Base-by-base conservation (phyloP, 2,797 vertebrate species). In the Ficedula albicollis region DNA sequence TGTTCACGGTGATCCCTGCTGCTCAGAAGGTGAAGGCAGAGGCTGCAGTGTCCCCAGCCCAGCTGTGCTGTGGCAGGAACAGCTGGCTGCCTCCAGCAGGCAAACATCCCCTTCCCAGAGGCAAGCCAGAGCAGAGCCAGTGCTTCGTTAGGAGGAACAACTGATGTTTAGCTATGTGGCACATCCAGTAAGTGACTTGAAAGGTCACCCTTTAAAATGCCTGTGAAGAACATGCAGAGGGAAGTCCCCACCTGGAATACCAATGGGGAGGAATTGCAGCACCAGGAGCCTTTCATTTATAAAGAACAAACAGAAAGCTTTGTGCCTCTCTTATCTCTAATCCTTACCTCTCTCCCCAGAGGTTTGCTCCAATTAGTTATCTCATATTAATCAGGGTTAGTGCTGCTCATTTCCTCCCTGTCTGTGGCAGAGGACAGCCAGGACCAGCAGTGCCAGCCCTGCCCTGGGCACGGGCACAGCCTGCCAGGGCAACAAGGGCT, bases 251-350 rank as follows among this genome's bases (percentile, higher is more conserved):
- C 73, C 73, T 72, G 87, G 87, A 84, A 96, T 88, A 84, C 79
- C 91, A 96, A 95, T 83, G 52, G 89, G 95, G 51, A 92, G 87
- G 87, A 86, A 95, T 82, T 93, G 49, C 96, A 96, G 91, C 43
- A 15, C 46, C 36, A 73, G 69, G 68, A 95, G 76, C 27, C 89
- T 94, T 95, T 85, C 92, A 85, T 96, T 96, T 86, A 46, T 66
- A 76, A 48, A 96, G 92, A 97, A 84, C 95, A 98, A 97, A 98
- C 93, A 96, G 89, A 96, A 87, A 77, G 87, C 78, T 84, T 52
- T 94, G 91, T 77, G 73, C 76, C 54, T 82, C 92, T 87, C 90
- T 87, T 87, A 77, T 90, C 87, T 84, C 93, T 86, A 54, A 93
- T 86, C 82, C 87, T 82, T 85, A 72, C 91, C 62, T n/a, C 64